These are phyloP conservation scores for Syncerus caffer DNA, from an alignment of 2,797 vertebrate species.

Conservation along the genomic window DNA sequence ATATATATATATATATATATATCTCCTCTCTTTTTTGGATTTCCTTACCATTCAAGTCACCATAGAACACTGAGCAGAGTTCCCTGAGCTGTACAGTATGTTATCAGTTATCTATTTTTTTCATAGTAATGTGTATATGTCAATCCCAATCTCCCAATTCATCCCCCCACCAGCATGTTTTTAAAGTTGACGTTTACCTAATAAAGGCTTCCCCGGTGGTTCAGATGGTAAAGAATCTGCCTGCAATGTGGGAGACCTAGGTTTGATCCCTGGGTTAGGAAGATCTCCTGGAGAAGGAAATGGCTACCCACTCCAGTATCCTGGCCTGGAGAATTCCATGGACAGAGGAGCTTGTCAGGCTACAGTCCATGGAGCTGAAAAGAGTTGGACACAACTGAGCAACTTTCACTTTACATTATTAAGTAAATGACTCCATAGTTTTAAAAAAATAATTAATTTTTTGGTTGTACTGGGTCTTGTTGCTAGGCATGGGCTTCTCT, in stretches of 20 bases:
- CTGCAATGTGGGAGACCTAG: not conserved
- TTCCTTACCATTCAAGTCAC: not conserved
- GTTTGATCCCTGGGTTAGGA: not conserved
- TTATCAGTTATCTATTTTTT: not conserved
- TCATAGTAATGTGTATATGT: not conserved
- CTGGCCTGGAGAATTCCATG: not conserved
- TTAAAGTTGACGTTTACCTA: not conserved
- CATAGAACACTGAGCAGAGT: not conserved
- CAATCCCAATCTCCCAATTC: not conserved
- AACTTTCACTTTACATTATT: not conserved
- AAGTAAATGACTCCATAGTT: not conserved
- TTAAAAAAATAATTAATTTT: not conserved
- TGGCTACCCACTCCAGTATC: not conserved
- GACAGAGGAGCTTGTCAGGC: not conserved
- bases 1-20: fast-evolving
- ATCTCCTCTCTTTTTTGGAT: not conserved
- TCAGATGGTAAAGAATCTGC: not conserved
- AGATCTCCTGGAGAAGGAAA: not conserved
- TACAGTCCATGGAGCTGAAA: not conserved
- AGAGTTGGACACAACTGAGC: not conserved
- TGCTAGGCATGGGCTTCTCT: not conserved
- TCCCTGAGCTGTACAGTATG: not conserved
- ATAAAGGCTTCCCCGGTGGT: fast-evolving
- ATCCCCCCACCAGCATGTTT: not conserved
- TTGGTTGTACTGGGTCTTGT: not conserved